phyloP scores from a whole-genome alignment of 2,113 vertebrate genomes.

The Epinephelus cyanopodus region DNA sequence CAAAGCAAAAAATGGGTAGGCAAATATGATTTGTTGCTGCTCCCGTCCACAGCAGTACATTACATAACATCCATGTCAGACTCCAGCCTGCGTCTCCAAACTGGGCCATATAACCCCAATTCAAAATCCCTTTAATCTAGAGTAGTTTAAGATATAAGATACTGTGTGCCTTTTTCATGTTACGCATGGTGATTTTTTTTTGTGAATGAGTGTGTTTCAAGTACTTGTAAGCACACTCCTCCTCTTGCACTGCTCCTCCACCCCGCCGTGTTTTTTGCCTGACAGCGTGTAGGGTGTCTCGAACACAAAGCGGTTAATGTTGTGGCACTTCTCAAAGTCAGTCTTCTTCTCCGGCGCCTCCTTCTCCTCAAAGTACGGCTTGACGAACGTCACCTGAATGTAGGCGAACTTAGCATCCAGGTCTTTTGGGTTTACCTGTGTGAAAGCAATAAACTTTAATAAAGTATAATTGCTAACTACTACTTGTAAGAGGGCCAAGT shows the following conservation, averaged over 20 bases:
- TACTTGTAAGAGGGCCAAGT: neutral
- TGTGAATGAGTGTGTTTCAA: conserved; percentile 14
- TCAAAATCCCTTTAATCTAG: neutral
- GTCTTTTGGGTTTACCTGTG: conserved; percentile 93
- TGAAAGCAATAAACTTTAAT: conserved; percentile 4
- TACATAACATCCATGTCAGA: too few species aligned
- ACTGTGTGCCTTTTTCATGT: neutral
- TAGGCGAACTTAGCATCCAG: conserved; percentile 94
- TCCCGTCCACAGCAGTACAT: too few species aligned
- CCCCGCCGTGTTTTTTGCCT: conserved; percentile 95
- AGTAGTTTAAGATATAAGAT: too few species aligned
- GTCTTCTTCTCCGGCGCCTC: conserved; percentile 93
- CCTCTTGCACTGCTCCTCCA: conserved; percentile 97
- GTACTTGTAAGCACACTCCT: conserved; percentile 93
- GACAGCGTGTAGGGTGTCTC: conserved; percentile 96
- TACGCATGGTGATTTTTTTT: neutral
- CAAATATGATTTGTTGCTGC: too few species aligned
- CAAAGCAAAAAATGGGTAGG: neutral
- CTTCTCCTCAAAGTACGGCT: conserved; percentile 96
- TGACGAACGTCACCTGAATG: conserved; percentile 97
- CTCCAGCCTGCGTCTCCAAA: too few species aligned
- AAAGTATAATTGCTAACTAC: neutral
- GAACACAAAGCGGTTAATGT: conserved; percentile 94
- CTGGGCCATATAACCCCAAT: too few species aligned
- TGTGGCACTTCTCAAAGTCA: conserved; percentile 95